Conservation (phyloP, 2,888 invertebrate genomes). For the Cryptophagus acutangulus region DNA sequence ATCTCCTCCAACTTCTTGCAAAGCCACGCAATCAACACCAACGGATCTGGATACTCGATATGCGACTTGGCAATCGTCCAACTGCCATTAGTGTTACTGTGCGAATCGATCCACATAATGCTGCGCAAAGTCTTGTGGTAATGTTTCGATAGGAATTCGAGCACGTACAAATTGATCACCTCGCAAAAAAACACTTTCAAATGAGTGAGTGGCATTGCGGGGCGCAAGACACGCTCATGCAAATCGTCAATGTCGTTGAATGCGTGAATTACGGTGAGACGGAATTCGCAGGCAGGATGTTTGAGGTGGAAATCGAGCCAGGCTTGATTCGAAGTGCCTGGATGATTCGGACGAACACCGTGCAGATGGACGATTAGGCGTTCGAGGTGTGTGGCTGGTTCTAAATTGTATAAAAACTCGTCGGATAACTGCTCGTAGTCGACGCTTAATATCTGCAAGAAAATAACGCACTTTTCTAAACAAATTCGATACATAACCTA, state of each 20-base stretch:
- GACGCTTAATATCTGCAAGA: conserved; percentile 51
- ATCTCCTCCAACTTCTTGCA: conserved; percentile 57
- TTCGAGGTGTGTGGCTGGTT: conserved; percentile 47
- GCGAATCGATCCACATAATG: conserved; percentile 59
- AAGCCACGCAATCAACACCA: conserved; percentile 64
- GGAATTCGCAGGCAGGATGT: conserved; percentile 56
- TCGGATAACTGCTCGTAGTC: conserved; percentile 56
- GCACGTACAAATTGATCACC: conserved; percentile 54
- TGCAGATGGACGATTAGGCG: conserved; percentile 67
- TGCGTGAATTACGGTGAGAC: conserved; percentile 63
- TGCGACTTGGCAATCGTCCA: conserved; percentile 30
- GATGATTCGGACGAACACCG: conserved; percentile 59
- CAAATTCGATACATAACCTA: too few species aligned
- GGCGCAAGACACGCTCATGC: conserved; percentile 59
- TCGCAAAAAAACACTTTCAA: conserved; percentile 71
- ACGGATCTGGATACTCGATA: conserved; percentile 51
- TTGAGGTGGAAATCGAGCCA: conserved; percentile 57
- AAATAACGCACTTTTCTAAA: too few species aligned
- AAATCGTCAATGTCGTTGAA: conserved; percentile 61
- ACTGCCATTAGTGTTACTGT: conserved; percentile 28
- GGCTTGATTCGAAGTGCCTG: conserved; percentile 58
- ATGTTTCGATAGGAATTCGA: conserved; percentile 53
- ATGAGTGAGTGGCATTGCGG: conserved; percentile 68
- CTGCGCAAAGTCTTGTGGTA: conserved; percentile 54
- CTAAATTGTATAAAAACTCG: conserved; percentile 44